Evolutionary conservation across 2,113 vertebrate species (phyloP).

Genomic region (Hiodon alosoides): DNA sequence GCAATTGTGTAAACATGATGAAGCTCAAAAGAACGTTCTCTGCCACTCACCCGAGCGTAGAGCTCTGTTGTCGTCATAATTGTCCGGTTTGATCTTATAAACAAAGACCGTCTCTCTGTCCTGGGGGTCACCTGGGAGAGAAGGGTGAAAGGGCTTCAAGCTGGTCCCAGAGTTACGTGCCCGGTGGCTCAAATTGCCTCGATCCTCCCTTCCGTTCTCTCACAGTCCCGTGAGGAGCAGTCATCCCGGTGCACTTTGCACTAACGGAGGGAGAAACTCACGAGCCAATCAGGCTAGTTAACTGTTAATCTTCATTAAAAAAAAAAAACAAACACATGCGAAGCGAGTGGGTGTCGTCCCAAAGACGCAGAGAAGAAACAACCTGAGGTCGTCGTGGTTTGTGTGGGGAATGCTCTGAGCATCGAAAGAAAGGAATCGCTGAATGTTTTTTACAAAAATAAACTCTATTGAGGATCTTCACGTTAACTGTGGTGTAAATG

Average conservation of each 20-base stretch:
- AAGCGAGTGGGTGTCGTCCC: background rate
- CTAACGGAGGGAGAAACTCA: constrained; percentile 30
- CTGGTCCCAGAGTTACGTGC: background rate
- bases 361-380: background rate
- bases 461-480: too few species aligned
- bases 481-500: too few species aligned
- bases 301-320: constrained; percentile 59
- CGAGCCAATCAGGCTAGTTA: constrained; percentile 48
- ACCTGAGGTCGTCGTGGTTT: background rate
- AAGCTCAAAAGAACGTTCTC: background rate
- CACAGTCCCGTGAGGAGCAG: background rate
- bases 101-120: background rate
- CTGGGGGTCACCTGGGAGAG: background rate
- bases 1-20: background rate
- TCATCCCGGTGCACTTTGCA: constrained; percentile 58
- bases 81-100: background rate
- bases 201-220: constrained; percentile 23
- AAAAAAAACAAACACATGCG: too few species aligned
- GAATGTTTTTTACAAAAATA: too few species aligned
- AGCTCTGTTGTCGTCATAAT: constrained; percentile 54
- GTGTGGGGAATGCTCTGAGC: too few species aligned
- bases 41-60: constrained; percentile 56
- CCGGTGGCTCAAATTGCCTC: background rate
- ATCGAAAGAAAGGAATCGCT: too few species aligned
- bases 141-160: background rate